Evolutionary conservation across 2,113 vertebrate genomes (phyloP), one percentile per base, ranked within the genome.

Genomic region (Cercocebus atys): DNA sequence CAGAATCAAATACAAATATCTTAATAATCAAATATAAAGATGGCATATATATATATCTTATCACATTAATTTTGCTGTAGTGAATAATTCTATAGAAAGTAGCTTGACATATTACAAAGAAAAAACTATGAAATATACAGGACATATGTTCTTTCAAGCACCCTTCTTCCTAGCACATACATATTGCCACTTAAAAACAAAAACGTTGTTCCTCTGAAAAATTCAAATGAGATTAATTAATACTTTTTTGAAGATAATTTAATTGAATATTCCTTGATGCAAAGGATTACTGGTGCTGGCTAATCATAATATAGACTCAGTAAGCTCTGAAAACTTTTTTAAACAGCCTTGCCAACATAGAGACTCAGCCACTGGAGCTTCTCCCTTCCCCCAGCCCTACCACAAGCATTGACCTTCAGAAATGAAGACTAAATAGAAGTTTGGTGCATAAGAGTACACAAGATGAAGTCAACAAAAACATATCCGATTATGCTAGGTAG

Each of bases 161-260:
- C 6, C 4, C 2, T 2, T 47, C 2, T 7, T 1, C 4, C 1
- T 40, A 78, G 73, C 32, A 45, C 27, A 47, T 47, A n/a, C 0
- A 73, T 3, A 22, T 68, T 81, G 30, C 16, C 1, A 52, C 38
- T 82, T 86, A 47, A 85, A 47, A 96, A 81, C 5, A 91, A 94
- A 90, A 90, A 30, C 3, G 86, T 55, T 86, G 88, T 55, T 86
- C 64, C 27, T 32, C 47, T 90, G 27, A 97, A n/a, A 82, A 96
- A 88, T 70, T 96, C 92, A 95, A 97, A 86, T 76, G 27, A 92
- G 8, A 78, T 57, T 94, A 61, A 55, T 88, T 94, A 97, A 80
- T 96, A 52, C 40, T 82, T 38, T 61, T 88, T 61, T 73, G 40
- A 94, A 93, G 90, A 38, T 81, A 61, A 95, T 66, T 76, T 95